phyloP scores from a whole-genome alignment of 2,888 invertebrate species.

The Hipparchia sbordonii region DNA sequence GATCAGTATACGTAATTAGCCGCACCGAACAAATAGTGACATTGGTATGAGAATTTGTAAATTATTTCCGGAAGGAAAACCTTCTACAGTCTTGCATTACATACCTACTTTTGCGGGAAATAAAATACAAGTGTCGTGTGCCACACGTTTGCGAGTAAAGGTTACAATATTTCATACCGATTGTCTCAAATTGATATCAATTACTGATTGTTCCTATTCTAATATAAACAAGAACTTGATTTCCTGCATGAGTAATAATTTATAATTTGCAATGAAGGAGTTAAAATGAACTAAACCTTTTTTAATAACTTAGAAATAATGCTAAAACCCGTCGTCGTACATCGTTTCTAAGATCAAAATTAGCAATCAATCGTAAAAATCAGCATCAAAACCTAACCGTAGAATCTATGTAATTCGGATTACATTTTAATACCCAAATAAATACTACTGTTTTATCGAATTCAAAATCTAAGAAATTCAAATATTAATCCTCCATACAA shows the following conservation, averaged over 20 bases:
- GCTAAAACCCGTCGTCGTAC: too few relatives aligned
- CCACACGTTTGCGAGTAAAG: constrained; percentile 7
- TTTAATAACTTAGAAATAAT: too few relatives aligned
- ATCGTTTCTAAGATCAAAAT: too few relatives aligned
- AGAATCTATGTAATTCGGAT: too few relatives aligned
- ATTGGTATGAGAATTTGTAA: constrained; percentile 24
- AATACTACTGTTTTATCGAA: too few relatives aligned
- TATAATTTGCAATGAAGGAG: too few relatives aligned
- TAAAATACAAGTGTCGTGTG: constrained; percentile 23
- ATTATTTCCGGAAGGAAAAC: constrained; percentile 59
- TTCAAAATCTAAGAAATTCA: too few relatives aligned
- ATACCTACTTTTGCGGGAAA: constrained; percentile 49
- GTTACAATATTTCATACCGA: constrained; percentile 13
- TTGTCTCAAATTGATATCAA: constrained; percentile 10
- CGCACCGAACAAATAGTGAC: constrained; percentile 8
- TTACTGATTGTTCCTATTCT: not conserved
- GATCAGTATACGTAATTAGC: constrained; percentile 3
- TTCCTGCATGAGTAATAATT: not conserved
- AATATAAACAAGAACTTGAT: not conserved
- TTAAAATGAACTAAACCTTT: too few relatives aligned
- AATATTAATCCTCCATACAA: too few relatives aligned
- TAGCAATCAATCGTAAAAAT: too few relatives aligned
- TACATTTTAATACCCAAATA: too few relatives aligned
- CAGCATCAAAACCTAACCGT: too few relatives aligned
- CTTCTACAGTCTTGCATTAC: constrained; percentile 51